Conservation (phyloP, 1,140 invertebrate species). For the Leptopilina boulardi region DNA sequence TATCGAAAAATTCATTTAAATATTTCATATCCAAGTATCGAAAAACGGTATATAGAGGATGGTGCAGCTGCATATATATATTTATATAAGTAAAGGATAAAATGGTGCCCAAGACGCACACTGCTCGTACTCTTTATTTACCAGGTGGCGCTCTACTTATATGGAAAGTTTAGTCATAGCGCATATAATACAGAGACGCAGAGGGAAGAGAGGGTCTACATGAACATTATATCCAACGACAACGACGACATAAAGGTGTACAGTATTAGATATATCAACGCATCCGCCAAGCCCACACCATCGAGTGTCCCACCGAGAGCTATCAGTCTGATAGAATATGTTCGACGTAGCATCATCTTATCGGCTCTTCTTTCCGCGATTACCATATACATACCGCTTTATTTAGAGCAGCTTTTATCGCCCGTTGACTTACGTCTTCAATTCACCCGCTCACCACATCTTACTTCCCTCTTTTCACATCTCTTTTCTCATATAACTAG, state of each 20-base stretch:
- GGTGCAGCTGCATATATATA: constrained; percentile 2
- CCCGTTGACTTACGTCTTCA: constrained; percentile 48
- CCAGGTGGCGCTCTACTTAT: constrained; percentile 53
- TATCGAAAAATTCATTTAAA: constrained; percentile 16
- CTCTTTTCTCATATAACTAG: background rate
- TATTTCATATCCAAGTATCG: constrained; percentile 23
- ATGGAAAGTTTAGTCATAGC: constrained; percentile 59
- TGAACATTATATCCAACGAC: constrained; percentile 58
- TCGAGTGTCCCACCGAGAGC: constrained; percentile 63
- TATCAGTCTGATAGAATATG: constrained; percentile 69
- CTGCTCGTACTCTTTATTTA: constrained; percentile 54
- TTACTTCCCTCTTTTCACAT: constrained; percentile 17
- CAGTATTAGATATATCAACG: constrained; percentile 66
- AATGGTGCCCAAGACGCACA: constrained; percentile 50
- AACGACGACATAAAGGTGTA: constrained; percentile 55
- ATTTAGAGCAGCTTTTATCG: constrained; percentile 68
- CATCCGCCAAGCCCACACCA: constrained; percentile 52
- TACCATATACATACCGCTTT: constrained; percentile 66
- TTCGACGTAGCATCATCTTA: constrained; percentile 37
- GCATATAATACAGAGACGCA: constrained; percentile 23
- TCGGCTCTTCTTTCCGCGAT: constrained; percentile 51
- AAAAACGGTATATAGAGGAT: background rate
- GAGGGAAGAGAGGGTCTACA: too few relatives aligned
- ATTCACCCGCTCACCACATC: constrained; percentile 40
- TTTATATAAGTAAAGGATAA: constrained; percentile 36